A percentile compares a stretch with the other conserved stretches of the same genome.
These are phyloP conservation scores for Aviceda subcristata DNA, from an alignment of 2,113 vertebrate species.

Conservation along the genomic window DNA sequence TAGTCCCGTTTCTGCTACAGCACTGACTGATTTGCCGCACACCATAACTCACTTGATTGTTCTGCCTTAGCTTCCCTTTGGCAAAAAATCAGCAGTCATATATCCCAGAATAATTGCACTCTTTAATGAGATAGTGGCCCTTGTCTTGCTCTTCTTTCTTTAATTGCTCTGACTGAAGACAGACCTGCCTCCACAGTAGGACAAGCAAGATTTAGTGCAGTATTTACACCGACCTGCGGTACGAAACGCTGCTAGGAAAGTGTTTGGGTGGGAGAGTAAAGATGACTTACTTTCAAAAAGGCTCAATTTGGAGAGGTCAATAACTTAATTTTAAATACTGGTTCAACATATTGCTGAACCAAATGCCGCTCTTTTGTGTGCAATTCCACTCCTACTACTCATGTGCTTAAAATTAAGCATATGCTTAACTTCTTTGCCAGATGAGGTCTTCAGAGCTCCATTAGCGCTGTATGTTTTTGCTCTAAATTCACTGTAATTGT, in stretches of 20 bases:
- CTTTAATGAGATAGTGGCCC: not conserved
- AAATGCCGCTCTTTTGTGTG: not conserved
- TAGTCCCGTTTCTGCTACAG: not conserved
- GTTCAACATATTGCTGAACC: not conserved
- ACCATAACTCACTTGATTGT: not conserved
- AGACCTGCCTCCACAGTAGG: not conserved
- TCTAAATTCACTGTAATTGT: slow-evolving; percentile 63
- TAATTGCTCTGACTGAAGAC: not conserved
- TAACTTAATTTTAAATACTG: not conserved
- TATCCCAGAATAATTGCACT: not conserved
- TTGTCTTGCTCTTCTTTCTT: not conserved
- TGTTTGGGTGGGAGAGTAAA: not conserved
- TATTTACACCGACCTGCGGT: not conserved
- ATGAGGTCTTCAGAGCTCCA: slow-evolving; percentile 45
- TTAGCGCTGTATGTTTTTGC: slow-evolving; percentile 48
- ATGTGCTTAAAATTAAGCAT: slow-evolving; percentile 57
- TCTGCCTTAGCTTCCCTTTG: not conserved
- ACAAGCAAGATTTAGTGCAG: not conserved
- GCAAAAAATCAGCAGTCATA: not conserved
- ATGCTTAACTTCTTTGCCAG: slow-evolving; percentile 31
- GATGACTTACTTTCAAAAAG: not conserved
- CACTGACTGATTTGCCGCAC: rapidly evolving
- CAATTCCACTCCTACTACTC: not conserved
- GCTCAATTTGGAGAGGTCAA: not conserved
- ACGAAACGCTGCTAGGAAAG: not conserved